Evolutionary conservation across 1,140 invertebrate species (phyloP).

Genomic region (Ectropis grisescens): DNA sequence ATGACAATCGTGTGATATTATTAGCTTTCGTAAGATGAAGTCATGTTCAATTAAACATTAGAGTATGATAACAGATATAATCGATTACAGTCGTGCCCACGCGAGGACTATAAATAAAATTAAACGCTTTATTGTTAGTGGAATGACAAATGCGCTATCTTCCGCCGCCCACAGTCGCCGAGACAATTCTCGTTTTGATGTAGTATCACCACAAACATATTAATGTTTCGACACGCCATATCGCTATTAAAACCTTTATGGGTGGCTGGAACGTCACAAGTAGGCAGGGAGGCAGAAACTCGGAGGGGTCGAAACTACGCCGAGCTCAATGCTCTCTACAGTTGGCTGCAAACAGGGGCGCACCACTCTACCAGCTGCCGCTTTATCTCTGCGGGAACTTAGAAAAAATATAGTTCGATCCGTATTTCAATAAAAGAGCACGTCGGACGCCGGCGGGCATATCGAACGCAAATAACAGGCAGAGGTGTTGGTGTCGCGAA

Average conservation of each 20-base stretch:
- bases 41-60: slow-evolving; percentile 16
- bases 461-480: slow-evolving; percentile 28
- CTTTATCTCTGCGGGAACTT: slow-evolving; percentile 30
- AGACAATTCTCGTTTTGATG: slow-evolving; percentile 26
- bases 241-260: slow-evolving; percentile 55
- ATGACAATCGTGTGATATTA: too few species aligned
- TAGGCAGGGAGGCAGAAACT: slow-evolving; percentile 24
- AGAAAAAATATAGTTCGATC: slow-evolving; percentile 37
- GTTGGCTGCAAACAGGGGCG: slow-evolving; percentile 39
- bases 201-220: slow-evolving; percentile 39
- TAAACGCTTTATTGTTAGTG: slow-evolving; percentile 51
- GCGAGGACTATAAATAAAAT: slow-evolving; percentile 45
- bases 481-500: slow-evolving; percentile 16
- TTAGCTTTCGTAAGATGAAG: slow-evolving; percentile 16
- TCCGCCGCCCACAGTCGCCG: slow-evolving; percentile 33
- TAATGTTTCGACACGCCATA: slow-evolving; percentile 58
- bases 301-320: slow-evolving; percentile 34
- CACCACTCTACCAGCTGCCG: slow-evolving; percentile 36
- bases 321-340: slow-evolving; percentile 26
- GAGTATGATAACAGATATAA: slow-evolving; percentile 29
- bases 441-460: slow-evolving; percentile 17
- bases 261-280: slow-evolving; percentile 26
- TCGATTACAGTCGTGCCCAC: slow-evolving; percentile 41
- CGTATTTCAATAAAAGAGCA: slow-evolving; percentile 43
- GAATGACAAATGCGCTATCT: slow-evolving; percentile 54